Evolutionary conservation across 1,140 invertebrate genomes (phyloP), one percentile per base, ranked within the genome.

Genomic region (Maconellicoccus hirsutus): DNA sequence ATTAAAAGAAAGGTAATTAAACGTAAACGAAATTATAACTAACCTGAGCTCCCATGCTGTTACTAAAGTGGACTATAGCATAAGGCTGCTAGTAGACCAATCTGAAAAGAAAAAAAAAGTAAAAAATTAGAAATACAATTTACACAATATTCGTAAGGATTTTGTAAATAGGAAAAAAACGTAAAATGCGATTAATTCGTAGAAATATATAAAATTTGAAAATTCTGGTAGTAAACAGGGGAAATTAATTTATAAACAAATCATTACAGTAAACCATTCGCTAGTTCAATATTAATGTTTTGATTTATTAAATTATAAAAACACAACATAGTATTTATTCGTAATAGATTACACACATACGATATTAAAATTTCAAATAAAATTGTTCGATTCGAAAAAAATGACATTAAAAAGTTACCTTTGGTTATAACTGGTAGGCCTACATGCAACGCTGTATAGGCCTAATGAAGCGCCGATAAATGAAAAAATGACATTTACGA

Each of bases 1-100:
- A 33, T 33, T 33, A 6, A 33, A n/a, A 38, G 14, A 38, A 38
- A 38, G 4, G 42, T 8, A 16, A 8, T 33, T 52, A 16, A 52
- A 52, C 42, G n/a, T 19, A 16, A 70, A 27, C 29, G 19, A 25
- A 59, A 70, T 16, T 16, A 70, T 59, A 69, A 72, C 71, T 69
- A 72, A 72, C 38, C 52, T 70, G 71, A 72, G 52, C 52, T 72
- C 70, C 69, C 71, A 72, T 72, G 69, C 29, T 72, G 21, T 72
- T 72, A 72, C 52, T 59, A 70, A 70, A 29, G 33, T 29, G 71
- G 27, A 33, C 70, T 63, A 61, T 61, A 70, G 22, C 71, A 52
- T 52, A 52, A 52, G n/a, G 10, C 71, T 59, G 61, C 26, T 72
- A 72, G 16, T 72, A 61, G 52, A 61, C 70, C 61, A 72, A 14